These are phyloP conservation scores for Phymastichus coffea DNA, from an alignment of 1,140 invertebrate genomes.

Conservation along the genomic window DNA sequence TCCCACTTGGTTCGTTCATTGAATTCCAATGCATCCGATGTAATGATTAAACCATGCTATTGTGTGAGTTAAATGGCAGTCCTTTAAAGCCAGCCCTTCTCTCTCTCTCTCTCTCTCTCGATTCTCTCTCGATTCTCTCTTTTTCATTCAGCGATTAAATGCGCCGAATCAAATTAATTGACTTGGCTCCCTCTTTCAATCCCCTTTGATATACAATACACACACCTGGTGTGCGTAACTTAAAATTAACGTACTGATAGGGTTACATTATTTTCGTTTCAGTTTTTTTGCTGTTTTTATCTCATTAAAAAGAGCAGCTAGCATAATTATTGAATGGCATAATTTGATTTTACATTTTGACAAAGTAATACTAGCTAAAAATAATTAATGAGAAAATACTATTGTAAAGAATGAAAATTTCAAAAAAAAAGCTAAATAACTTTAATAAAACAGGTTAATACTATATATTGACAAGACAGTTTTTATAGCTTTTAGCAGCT, in stretches of 20 bases:
- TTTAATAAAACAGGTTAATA: too few relatives aligned
- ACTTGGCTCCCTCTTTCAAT: slow-evolving; percentile 7
- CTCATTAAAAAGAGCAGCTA: background rate
- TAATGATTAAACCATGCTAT: slow-evolving; percentile 19
- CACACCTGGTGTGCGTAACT: background rate
- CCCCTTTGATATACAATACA: slow-evolving; percentile 9
- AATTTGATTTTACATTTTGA: too few relatives aligned
- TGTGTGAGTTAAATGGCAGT: slow-evolving; percentile 1
- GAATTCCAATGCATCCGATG: slow-evolving; percentile 20
- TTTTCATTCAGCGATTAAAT: slow-evolving; percentile 11
- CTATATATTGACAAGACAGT: too few relatives aligned
- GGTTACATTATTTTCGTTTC: background rate
- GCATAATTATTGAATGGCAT: too few relatives aligned
- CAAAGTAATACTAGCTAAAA: too few relatives aligned
- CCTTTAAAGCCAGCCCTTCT: slow-evolving; percentile 1
- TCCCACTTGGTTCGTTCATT: slow-evolving; percentile 1
- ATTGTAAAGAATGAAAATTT: too few relatives aligned
- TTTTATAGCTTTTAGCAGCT: too few relatives aligned
- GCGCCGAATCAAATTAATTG: slow-evolving; percentile 21
- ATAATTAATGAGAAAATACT: too few relatives aligned
- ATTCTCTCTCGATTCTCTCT: too few relatives aligned
- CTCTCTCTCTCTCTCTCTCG: background rate
- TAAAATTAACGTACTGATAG: slow-evolving; percentile 8
- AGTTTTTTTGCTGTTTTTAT: background rate
- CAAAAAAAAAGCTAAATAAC: too few relatives aligned